Conservation (phyloP, 2,113 vertebrate genomes). For the Bostrychus sinensis region DNA sequence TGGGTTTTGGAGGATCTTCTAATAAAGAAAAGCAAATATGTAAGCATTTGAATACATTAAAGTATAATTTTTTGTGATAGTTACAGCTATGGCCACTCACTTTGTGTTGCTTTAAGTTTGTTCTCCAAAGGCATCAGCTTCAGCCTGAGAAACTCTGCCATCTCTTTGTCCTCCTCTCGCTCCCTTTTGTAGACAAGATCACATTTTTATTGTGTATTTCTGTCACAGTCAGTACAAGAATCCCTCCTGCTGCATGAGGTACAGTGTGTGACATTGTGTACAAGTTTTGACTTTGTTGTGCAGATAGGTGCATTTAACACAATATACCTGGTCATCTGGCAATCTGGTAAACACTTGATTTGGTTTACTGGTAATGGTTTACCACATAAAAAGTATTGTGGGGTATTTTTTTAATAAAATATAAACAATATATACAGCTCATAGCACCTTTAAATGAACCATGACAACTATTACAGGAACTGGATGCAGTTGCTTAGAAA, state of each 20-base stretch:
- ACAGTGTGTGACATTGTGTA: too few relatives aligned
- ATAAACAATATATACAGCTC: too few relatives aligned
- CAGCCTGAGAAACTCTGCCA: constrained; percentile 93
- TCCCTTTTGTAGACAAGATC: constrained; percentile 79
- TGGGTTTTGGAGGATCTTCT: constrained; percentile 86
- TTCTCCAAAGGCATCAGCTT: constrained; percentile 94
- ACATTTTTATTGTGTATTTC: neutral
- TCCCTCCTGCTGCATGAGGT: too few relatives aligned
- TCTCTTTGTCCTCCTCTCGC: constrained; percentile 96
- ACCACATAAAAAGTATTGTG: too few relatives aligned
- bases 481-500: neutral
- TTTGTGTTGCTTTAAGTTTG: constrained; percentile 82
- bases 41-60: too few relatives aligned
- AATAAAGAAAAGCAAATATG: neutral
- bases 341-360: too few relatives aligned
- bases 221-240: neutral
- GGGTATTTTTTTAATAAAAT: too few relatives aligned
- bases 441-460: neutral
- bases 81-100: constrained; percentile 77
- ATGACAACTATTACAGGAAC: neutral
- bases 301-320: too few relatives aligned
- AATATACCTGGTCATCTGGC: too few relatives aligned
- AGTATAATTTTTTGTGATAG: neutral
- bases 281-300: too few relatives aligned
- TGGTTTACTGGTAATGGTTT: too few relatives aligned